Evolutionary conservation across 2,888 invertebrate genomes (phyloP).

Genomic region (Ichneumon xanthorius): DNA sequence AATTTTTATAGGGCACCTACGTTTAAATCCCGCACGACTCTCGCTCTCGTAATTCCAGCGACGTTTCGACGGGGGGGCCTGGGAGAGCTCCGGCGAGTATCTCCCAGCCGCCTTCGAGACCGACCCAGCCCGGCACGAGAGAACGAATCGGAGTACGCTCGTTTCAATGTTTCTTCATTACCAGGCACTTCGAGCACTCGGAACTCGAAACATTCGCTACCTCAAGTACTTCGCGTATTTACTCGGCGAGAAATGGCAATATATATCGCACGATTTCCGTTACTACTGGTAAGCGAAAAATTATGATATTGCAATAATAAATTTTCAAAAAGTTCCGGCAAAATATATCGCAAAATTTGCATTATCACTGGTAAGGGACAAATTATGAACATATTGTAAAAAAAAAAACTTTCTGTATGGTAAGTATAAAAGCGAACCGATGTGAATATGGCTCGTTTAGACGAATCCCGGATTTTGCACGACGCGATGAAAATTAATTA

Average conservation of each 20-base stretch:
- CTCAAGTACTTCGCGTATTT: no score
- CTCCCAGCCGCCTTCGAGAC: constrained; percentile 13
- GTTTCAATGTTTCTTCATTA: neutral
- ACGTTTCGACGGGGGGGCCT: constrained; percentile 39
- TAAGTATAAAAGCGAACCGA: constrained; percentile 9
- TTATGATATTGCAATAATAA: no score
- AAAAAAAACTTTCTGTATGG: no score
- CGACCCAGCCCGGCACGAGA: constrained; percentile 7
- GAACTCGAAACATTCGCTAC: neutral
- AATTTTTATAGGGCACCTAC: constrained; percentile 59
- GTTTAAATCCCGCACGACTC: constrained; percentile 57
- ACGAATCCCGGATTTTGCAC: neutral
- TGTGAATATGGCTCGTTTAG: neutral
- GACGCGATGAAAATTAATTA: neutral
- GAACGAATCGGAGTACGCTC: neutral
- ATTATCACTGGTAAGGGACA: no score
- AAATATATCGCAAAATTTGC: no score
- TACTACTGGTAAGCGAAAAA: no score
- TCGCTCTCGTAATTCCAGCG: constrained; percentile 5
- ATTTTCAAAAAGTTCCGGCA: no score
- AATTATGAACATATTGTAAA: no score
- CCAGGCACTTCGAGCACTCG: neutral
- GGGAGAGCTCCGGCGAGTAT: constrained; percentile 41
- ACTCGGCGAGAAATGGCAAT: neutral
- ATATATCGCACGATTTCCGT: no score